phyloP scores from a whole-genome alignment of 2,797 vertebrate genomes.

The Lateolabrax maculatus region DNA sequence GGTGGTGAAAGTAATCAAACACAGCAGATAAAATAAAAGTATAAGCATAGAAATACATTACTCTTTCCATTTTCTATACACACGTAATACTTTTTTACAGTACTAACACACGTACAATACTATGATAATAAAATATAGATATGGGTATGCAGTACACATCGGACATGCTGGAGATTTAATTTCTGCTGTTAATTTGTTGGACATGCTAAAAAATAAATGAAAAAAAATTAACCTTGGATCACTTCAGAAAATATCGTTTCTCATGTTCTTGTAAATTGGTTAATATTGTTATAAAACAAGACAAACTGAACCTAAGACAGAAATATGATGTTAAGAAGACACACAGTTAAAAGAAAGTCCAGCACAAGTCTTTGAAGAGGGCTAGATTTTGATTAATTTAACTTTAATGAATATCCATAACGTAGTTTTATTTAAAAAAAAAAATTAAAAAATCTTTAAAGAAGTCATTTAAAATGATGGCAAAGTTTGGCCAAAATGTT shows the following conservation, averaged over 20 bases:
- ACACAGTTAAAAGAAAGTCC: not conserved
- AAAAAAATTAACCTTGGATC: not conserved
- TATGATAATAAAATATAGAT: not conserved
- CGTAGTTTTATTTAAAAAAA: not conserved
- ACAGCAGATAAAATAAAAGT: not conserved
- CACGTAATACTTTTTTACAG: too few species aligned
- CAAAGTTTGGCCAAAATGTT: constrained; percentile 1
- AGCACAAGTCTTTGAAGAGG: not conserved
- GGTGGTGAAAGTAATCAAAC: not conserved
- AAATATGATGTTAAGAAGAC: not conserved
- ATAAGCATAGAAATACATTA: not conserved
- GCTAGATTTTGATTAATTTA: constrained; percentile 5
- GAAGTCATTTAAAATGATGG: not conserved
- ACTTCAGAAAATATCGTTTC: not conserved
- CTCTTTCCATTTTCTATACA: too few species aligned
- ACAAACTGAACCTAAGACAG: not conserved
- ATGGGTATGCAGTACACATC: not conserved
- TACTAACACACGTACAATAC: too few species aligned
- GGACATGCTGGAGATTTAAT: not conserved
- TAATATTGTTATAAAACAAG: not conserved
- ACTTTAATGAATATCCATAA: not conserved
- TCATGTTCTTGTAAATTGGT: not conserved
- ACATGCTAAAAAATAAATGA: not conserved
- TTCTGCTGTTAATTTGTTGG: not conserved
- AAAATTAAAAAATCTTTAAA: not conserved